These are phyloP conservation scores for Dromiciops gliroides DNA, from an alignment of 2,113 vertebrate species.

Conservation along the genomic window DNA sequence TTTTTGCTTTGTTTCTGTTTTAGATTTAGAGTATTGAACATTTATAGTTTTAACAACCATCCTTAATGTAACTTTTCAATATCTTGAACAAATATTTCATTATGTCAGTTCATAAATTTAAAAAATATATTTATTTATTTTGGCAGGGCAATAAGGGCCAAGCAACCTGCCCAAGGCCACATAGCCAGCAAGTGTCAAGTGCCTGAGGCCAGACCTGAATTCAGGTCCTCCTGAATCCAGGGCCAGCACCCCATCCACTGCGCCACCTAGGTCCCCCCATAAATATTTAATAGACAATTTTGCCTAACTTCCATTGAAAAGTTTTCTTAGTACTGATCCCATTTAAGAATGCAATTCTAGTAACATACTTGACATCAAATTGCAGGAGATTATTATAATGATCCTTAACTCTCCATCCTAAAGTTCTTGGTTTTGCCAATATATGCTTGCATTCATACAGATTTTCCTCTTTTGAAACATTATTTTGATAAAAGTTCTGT, in stretches of 20 bases:
- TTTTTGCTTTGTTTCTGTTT: not conserved
- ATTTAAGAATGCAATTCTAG: conserved; percentile 57
- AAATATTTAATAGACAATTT: conserved; percentile 46
- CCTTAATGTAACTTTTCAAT: conserved; percentile 42
- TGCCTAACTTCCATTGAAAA: conserved; percentile 23
- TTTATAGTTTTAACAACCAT: conserved; percentile 17
- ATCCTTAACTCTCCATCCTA: conserved; percentile 25
- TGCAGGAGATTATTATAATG: conserved; percentile 19
- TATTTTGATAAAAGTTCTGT: conserved; percentile 25
- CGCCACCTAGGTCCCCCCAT: too few relatives aligned
- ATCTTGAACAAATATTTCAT: conserved; percentile 50
- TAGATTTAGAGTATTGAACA: conserved; percentile 10
- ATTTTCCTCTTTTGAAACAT: conserved; percentile 39
- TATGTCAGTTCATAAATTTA: conserved; percentile 40
- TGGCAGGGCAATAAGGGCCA: too few relatives aligned
- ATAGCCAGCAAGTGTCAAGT: too few relatives aligned
- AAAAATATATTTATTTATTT: too few relatives aligned
- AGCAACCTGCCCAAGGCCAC: too few relatives aligned
- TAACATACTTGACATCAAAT: conserved; percentile 47
- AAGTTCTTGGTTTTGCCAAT: conserved; percentile 35
- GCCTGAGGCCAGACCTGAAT: too few relatives aligned
- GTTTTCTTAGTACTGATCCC: conserved; percentile 72
- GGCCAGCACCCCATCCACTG: too few relatives aligned
- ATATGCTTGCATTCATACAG: conserved; percentile 37
- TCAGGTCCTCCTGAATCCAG: too few relatives aligned